Evolutionary conservation across 2,888 invertebrate genomes (phyloP).

Genomic region (Erebia ligea): DNA sequence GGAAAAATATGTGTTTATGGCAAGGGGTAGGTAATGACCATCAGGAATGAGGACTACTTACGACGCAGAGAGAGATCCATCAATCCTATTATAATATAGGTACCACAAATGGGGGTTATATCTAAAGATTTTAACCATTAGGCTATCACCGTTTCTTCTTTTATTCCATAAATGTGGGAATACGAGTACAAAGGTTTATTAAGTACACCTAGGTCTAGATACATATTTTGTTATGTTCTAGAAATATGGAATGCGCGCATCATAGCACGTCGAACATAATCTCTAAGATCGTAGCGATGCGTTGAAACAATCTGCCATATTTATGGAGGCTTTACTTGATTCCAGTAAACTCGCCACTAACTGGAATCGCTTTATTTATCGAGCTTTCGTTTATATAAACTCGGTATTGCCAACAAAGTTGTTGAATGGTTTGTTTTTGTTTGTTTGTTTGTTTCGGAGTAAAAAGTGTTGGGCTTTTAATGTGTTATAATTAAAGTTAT

Average conservation of each 20-base stretch:
- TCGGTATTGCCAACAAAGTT: constrained; percentile 16
- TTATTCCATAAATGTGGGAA: no score
- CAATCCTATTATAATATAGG: no score
- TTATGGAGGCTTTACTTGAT: constrained; percentile 40
- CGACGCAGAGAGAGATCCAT: no score
- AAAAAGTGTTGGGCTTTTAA: neutral
- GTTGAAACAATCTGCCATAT: constrained; percentile 38
- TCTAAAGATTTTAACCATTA: no score
- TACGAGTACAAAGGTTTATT: no score
- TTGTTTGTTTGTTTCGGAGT: neutral
- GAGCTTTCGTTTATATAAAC: constrained; percentile 23
- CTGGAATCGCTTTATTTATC: constrained; percentile 31
- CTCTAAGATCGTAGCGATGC: constrained; percentile 33
- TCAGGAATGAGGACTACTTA: no score
- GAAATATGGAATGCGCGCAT: constrained; percentile 19
- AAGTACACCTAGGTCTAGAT: no score
- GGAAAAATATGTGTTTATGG: no score
- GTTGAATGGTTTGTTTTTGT: constrained; percentile 5
- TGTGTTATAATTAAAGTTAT: neutral
- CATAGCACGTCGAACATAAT: constrained; percentile 35
- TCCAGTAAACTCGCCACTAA: constrained; percentile 36
- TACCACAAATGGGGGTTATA: no score
- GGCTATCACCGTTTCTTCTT: no score
- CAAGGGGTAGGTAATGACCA: no score
- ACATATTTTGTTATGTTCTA: neutral